Conservation (phyloP, 2,113 vertebrate species). For the Cyprinus carpio region DNA sequence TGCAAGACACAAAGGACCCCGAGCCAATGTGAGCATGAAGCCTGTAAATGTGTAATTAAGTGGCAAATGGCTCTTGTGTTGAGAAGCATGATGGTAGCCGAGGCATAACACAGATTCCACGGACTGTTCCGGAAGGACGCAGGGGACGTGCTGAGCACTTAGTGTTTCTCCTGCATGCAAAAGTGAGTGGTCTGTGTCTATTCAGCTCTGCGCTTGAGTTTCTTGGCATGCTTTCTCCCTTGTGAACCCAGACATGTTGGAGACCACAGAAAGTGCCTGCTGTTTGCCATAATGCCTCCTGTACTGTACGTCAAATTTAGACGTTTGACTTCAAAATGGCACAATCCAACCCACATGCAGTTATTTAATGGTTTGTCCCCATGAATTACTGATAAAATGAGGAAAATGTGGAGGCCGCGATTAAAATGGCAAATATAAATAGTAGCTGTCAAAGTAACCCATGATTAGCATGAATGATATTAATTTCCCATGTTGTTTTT, state of each 20-base stretch:
- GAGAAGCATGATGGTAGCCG: neutral
- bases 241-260: neutral
- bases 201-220: constrained; percentile 32
- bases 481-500: neutral
- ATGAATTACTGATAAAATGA: neutral
- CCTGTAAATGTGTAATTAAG: constrained; percentile 36
- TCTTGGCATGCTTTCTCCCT: neutral
- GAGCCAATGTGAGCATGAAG: constrained; percentile 14
- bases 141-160: neutral
- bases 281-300: neutral
- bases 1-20: neutral
- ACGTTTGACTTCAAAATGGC: constrained; percentile 2
- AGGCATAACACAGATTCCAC: constrained; percentile 3
- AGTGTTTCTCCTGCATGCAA: neutral
- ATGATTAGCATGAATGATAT: constrained; percentile 15
- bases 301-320: neutral
- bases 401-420: neutral
- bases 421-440: constrained; percentile 1
- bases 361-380: neutral
- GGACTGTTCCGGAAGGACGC: neutral
- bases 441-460: constrained; percentile 8
- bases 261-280: neutral
- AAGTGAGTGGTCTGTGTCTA: neutral
- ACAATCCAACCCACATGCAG: neutral
- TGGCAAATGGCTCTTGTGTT: constrained; percentile 26